Conservation (phyloP, 2,797 vertebrate genomes). For the Phrynocephalus vlangalii region DNA sequence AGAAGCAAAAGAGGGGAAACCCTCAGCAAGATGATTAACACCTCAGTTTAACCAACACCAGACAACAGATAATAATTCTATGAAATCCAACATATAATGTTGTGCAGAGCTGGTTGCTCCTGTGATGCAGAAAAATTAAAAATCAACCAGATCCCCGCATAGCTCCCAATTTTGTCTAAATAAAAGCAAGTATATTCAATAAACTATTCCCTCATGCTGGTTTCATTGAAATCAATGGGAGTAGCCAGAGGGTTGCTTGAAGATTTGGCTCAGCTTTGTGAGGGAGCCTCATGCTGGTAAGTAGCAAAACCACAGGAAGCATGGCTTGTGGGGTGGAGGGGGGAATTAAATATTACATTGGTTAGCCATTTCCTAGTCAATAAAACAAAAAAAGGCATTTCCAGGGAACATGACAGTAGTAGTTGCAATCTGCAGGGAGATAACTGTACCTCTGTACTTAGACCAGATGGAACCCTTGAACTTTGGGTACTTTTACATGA, state of each 20-base stretch:
- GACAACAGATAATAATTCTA: neutral
- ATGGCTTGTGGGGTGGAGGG: neutral
- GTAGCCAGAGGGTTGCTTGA: neutral
- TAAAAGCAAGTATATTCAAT: neutral
- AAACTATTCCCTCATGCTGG: neutral
- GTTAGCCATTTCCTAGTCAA: neutral
- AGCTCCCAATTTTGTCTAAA: neutral
- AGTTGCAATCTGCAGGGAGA: neutral
- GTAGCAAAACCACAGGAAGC: neutral
- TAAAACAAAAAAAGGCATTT: constrained; percentile 1
- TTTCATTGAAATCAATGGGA: neutral
- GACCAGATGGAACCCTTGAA: neutral
- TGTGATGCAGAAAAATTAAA: neutral
- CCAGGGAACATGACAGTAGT: neutral
- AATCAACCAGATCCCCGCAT: neutral
- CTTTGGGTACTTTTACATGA: no score
- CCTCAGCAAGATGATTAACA: neutral
- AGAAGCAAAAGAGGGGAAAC: no score
- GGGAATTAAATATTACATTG: neutral
- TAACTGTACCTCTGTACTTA: neutral
- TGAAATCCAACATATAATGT: neutral
- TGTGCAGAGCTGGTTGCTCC: neutral
- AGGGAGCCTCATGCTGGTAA: neutral
- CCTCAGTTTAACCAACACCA: neutral
- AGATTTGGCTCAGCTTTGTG: neutral